phyloP scores from a whole-genome alignment of 2,113 vertebrate species.

The Bufo gargarizans region DNA sequence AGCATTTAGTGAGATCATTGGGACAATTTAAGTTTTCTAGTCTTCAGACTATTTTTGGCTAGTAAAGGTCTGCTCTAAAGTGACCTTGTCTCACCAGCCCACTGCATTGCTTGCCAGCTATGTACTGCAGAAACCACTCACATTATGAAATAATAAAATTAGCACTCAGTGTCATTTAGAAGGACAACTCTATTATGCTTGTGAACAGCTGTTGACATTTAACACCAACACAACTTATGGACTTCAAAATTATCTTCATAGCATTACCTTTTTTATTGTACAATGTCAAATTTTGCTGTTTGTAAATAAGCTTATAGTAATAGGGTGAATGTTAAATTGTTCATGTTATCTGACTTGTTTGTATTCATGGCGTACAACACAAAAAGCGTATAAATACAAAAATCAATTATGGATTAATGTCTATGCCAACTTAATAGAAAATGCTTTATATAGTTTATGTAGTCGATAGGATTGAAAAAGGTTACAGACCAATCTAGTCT shows the following conservation, averaged over 20 bases:
- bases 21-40: too few relatives aligned
- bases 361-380: neutral
- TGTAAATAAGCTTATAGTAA: slow-evolving; percentile 40
- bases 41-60: neutral
- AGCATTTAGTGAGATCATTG: too few relatives aligned
- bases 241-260: slow-evolving; percentile 20
- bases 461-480: too few relatives aligned
- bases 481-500: too few relatives aligned
- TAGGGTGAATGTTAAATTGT: neutral
- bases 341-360: neutral
- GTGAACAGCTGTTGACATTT: slow-evolving; percentile 56
- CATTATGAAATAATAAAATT: slow-evolving; percentile 30
- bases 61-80: neutral
- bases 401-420: neutral
- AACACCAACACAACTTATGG: neutral
- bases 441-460: neutral
- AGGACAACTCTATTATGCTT: slow-evolving; percentile 31
- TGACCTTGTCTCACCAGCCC: neutral
- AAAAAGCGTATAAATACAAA: neutral
- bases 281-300: slow-evolving; percentile 26
- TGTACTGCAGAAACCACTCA: neutral
- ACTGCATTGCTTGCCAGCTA: neutral
- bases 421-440: neutral
- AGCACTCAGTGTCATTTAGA: slow-evolving; percentile 28
- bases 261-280: neutral